Evolutionary conservation across 2,888 invertebrate species (phyloP), one percentile per base, ranked within the genome.

Genomic region (Arrhopalites spinosus): DNA sequence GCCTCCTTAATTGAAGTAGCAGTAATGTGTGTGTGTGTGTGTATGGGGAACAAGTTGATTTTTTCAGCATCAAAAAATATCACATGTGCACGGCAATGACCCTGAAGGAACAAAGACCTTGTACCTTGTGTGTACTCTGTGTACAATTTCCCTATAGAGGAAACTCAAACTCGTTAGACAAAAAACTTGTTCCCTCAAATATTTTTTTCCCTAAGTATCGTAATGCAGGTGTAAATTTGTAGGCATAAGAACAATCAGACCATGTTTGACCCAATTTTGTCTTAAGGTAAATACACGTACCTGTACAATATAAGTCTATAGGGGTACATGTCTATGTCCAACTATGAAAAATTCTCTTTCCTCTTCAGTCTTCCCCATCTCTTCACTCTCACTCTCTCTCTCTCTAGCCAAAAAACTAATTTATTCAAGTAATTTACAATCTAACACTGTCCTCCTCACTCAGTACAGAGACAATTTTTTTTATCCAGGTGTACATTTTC

Each of bases 11-110:
- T 11, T 11, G 7, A 45, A 7, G 45, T 15, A 45, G 56, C 8
- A 8, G n/a, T 13, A 56, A 56, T 13, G 15, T 61, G 61, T 61
- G 13, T 27, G 50, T n/a, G 50, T n/a, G 50, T n/a, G 25, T n/a
- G 61, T 15, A 23, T 15, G 15, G 13, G 20, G 27, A 17, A 30
- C 63, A 63, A 63, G 29, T 63, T 63, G 30, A 69, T 50, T 63
- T 72, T 61, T 72, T n/a, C n/a, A n/a, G n/a, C n/a, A n/a, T n/a
- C 63, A 27, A 27, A 25, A 61, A 63, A 45, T 50, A 66, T 74
- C 68, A 70, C 80, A 80, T 80, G 78, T 78, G 80, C 70, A 77
- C 76, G 79, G 74, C 77, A 80, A 80, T 80, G 80, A 80, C 80
- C 80, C 72, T 80, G 80, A 78, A 59, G 72, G 69, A 43, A 30